Conservation (phyloP, 2,113 vertebrate species). For the Zapornia atra region DNA sequence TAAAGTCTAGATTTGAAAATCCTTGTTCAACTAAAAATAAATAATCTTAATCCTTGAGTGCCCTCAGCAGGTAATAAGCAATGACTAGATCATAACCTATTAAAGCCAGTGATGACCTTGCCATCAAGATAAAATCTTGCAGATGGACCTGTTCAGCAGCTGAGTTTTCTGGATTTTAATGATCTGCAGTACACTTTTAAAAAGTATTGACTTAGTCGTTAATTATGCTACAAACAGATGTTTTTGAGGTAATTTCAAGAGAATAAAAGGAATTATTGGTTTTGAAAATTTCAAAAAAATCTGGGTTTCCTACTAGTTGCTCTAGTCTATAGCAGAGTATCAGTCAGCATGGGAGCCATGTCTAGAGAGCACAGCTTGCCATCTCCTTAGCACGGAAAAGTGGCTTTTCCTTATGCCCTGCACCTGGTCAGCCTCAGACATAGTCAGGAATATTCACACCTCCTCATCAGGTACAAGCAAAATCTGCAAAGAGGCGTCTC, state of each 20-base stretch:
- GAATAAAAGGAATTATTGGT: not conserved
- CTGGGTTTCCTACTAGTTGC: not conserved
- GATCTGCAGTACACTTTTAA: not conserved
- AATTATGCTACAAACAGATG: not conserved
- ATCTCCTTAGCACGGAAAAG: not conserved
- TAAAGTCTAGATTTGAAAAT: not conserved
- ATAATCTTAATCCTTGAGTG: not conserved
- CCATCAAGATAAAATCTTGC: slow-evolving; percentile 10
- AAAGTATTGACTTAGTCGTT: not conserved
- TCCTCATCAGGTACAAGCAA: slow-evolving; percentile 25
- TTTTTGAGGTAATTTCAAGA: slow-evolving; percentile 3
- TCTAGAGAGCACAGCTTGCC: not conserved
- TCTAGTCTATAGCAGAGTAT: not conserved
- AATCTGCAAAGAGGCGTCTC: not conserved
- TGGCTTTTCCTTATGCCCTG: not conserved
- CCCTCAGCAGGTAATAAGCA: not conserved
- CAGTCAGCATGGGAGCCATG: not conserved
- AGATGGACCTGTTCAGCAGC: not conserved
- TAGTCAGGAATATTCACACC: not conserved
- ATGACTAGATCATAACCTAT: not conserved
- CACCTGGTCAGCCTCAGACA: slow-evolving; percentile 14
- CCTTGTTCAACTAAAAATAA: not conserved
- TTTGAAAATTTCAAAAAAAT: not conserved
- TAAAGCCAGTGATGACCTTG: not conserved
- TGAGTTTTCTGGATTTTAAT: slow-evolving; percentile 17